phyloP scores from a whole-genome alignment of 1,140 invertebrate genomes.

The Aphis gossypii region DNA sequence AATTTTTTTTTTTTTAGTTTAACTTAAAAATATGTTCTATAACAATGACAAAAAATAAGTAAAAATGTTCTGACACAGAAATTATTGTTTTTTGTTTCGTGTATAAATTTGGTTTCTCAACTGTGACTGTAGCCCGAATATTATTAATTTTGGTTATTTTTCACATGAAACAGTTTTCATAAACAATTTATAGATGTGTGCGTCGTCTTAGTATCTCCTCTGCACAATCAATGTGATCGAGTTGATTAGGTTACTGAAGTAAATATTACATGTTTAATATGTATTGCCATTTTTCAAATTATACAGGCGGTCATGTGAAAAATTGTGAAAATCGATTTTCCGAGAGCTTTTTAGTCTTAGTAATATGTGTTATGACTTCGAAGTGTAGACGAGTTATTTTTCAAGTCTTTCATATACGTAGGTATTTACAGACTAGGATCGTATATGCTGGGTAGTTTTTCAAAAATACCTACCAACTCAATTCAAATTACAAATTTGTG shows the following conservation, averaged over 20 bases:
- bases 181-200: neutral
- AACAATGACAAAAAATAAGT: neutral
- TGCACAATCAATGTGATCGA: neutral
- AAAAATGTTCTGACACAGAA: too few relatives aligned
- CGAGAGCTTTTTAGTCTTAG: neutral
- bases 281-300: neutral
- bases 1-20: neutral
- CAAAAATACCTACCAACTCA: neutral
- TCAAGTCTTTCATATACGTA: neutral
- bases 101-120: neutral
- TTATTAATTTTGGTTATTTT: neutral
- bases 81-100: neutral
- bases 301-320: neutral
- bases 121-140: neutral
- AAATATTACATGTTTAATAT: neutral
- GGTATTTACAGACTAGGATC: neutral
- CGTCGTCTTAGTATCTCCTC: neutral
- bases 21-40: neutral
- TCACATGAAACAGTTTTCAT: neutral
- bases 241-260: neutral
- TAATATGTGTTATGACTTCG: neutral
- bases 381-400: neutral
- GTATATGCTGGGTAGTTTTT: neutral
- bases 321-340: neutral
- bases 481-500: neutral